A percentile compares a stretch with the other conserved stretches of the same genome.
Conservation (phyloP, 2,113 vertebrate genomes). For the Excalfactoria chinensis region DNA sequence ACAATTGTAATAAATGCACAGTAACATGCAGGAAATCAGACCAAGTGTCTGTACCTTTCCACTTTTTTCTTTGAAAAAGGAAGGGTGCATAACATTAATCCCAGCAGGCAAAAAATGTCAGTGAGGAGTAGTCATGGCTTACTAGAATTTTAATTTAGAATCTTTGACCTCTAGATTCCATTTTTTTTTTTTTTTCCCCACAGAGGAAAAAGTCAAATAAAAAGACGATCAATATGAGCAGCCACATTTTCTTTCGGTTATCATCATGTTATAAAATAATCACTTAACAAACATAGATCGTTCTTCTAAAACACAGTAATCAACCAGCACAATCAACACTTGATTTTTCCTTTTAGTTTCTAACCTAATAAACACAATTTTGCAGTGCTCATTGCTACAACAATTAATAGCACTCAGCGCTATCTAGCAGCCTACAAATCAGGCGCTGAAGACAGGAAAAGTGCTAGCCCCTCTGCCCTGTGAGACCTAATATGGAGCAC, state of each 20-base stretch:
- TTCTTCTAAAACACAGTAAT: not conserved
- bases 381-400: not conserved
- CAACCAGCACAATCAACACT: not conserved
- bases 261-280: not conserved
- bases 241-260: not conserved
- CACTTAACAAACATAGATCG: not conserved
- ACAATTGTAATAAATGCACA: conserved; percentile 66
- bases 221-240: not conserved
- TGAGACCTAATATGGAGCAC: too few species aligned
- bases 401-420: not conserved
- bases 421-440: not conserved
- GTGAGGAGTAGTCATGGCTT: not conserved
- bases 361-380: conserved; percentile 3
- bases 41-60: not conserved
- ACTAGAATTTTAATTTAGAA: not conserved
- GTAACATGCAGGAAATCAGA: conserved; percentile 56
- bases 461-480: not conserved
- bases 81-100: not conserved
- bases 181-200: not conserved
- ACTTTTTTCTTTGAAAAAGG: not conserved
- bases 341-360: not conserved
- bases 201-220: not conserved
- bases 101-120: not conserved
- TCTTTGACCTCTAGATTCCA: not conserved
- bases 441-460: not conserved